Evolutionary conservation across 2,797 vertebrate genomes (phyloP), one percentile per base, ranked within the genome.

Genomic region (Valencia hispanica): DNA sequence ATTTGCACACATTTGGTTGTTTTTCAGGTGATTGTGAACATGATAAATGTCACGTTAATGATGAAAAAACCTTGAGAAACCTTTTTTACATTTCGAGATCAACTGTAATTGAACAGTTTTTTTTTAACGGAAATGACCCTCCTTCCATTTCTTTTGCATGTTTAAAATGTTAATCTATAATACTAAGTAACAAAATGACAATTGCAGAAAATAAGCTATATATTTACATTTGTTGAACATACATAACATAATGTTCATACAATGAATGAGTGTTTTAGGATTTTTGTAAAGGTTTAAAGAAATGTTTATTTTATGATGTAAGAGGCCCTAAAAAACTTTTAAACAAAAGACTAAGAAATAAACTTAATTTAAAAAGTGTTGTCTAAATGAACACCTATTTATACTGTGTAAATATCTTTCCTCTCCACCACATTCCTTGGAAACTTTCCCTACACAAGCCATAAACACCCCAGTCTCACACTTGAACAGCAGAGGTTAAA

Each of bases 401-500:
- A 20, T 79, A 74, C 63, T 43, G 76, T 63, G 7, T 1, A 34
- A 72, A 25, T 0, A 7, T 0, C 10, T 30, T 73, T 71, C 27
- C 30, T 34, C 43, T 36, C 70, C 50, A 75, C 80, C 75, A 81
- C 20, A 71, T 73, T 69, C 72, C 57, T 89, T 87, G 84, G 91
- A 94, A 93, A 90, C 78, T n/a, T 82, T 90, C 75, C 80, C 73
- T 76, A 66, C 74, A 85, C 79, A 85, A 87, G 77, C 92, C 86
- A 74, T 92, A 92, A 95, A 94, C 89, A 88, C 72, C 68, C 79
- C 78, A 85, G 94, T 93, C 90, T 94, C 91, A 91, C 94, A 94
- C 92, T 93, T 94, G 92, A 95, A 90, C 92, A 93, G 90, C 77
- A 68, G 84, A 82, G 88, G 95, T 96, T 96, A 96, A 96, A 96